Evolutionary conservation across 2,797 vertebrate species (phyloP), one percentile per base, ranked within the genome.

Genomic region (Oceanodroma leucorhoa): DNA sequence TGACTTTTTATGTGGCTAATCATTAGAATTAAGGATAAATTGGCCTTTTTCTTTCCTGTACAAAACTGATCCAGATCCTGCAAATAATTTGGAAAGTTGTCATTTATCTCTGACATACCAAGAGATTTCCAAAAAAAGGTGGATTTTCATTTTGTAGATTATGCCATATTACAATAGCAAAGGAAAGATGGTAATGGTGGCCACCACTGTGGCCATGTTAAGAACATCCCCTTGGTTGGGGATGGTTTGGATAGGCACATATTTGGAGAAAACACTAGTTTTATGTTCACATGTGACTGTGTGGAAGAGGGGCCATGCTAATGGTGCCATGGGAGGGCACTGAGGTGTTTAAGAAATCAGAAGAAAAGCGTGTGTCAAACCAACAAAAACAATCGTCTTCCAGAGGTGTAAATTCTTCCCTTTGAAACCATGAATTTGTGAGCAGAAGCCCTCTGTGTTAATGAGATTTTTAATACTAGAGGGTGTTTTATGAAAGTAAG

Each of bases 101-200:
- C 21, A 45, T 82, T 66, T 34, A n/a, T n/a, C 9, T 88, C 45
- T 67, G 43, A 40, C 1, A 6, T 10, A 71, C 6, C 2, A 30
- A 78, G 46, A 77, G 17, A 30, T 83, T 91, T 91, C 10, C 36
- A 9, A 3, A 26, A 38, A 79, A 45, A 43, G 1, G 7, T 38
- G 8, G 30, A 61, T 83, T 86, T 83, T 83, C 5, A 30, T 51
- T 86, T 76, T 73, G 7, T 62, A 50, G 24, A 18, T 78, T 58
- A 51, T 34, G 38, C 9, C 0, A 0, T 30, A 69, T 32, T 53
- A n/a, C 3, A 62, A 30, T 7, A 45, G 3, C 19, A 83, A 81
- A 70, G 8, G 32, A 64, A 92, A 87, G 20, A 38, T 16, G 11
- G 10, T 26, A 75, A 29, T 11, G 9, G 16, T 53, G 50, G 40